Conservation (phyloP, 2,888 invertebrate species). For the Venusia cambrica region DNA sequence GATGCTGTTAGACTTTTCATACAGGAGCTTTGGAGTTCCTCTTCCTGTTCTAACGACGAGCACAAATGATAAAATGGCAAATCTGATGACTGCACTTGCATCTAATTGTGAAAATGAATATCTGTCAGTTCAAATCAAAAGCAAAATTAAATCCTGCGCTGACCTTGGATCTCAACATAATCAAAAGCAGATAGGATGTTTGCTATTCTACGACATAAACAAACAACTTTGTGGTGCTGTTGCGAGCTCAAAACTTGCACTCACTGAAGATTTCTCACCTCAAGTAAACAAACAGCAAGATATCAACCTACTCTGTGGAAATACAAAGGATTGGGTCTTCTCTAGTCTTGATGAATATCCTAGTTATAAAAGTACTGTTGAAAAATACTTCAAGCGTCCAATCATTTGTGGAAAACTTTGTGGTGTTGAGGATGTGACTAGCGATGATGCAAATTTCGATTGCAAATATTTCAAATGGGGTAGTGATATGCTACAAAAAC, state of each 20-base stretch:
- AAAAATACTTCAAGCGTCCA: constrained; percentile 39
- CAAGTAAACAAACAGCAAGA: constrained; percentile 45
- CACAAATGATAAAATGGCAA: constrained; percentile 30
- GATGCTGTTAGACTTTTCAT: constrained; percentile 51
- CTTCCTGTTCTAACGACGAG: constrained; percentile 35
- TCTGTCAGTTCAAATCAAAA: constrained; percentile 44
- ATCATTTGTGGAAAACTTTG: constrained; percentile 54
- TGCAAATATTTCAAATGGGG: constrained; percentile 71
- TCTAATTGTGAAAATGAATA: constrained; percentile 50
- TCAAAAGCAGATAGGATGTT: constrained; percentile 51
- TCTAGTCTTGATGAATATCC: constrained; percentile 38
- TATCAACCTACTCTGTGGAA: constrained; percentile 44
- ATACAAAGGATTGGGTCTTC: constrained; percentile 52
- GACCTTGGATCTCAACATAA: constrained; percentile 36
- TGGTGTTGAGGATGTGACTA: constrained; percentile 41
- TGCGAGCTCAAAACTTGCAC: constrained; percentile 33
- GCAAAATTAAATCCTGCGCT: constrained; percentile 45
- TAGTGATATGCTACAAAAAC: constrained; percentile 38
- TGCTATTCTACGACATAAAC: constrained; percentile 67
- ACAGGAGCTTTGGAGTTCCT: constrained; percentile 52
- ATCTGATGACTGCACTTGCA: constrained; percentile 39
- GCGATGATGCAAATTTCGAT: constrained; percentile 51
- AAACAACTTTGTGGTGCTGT: constrained; percentile 52
- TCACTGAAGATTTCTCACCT: constrained; percentile 39
- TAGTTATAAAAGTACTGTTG: constrained; percentile 39